Evolutionary conservation across 92 coral and sea anemone species (phyloP).

Genomic region (Epizoanthus stellaris): DNA sequence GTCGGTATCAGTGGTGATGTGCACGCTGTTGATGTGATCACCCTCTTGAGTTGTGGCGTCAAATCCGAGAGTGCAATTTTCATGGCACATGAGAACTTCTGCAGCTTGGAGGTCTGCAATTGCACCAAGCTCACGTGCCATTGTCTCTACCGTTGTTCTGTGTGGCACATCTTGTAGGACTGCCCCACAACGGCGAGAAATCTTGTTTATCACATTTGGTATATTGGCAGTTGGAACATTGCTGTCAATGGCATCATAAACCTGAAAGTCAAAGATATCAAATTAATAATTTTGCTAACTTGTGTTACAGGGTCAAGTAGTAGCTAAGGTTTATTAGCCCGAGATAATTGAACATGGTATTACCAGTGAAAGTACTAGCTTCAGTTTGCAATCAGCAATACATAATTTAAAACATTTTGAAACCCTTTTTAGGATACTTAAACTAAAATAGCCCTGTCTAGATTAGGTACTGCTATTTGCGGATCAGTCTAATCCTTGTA

Average conservation of each 20-base stretch:
- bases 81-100: not conserved
- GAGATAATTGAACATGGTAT: not conserved
- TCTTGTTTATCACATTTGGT: not conserved
- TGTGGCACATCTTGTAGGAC: not conserved
- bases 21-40: not conserved
- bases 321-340: not conserved
- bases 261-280: not conserved
- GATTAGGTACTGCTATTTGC: not conserved
- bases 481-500: no score
- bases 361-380: no score
- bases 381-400: no score
- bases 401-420: no score
- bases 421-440: not conserved
- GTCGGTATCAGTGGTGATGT: conserved; percentile 4
- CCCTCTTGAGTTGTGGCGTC: not conserved
- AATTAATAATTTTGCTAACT: not conserved
- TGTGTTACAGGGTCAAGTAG: not conserved
- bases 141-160: not conserved
- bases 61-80: not conserved
- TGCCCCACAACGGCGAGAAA: not conserved
- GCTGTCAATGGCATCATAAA: conserved; percentile 23
- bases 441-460: not conserved
- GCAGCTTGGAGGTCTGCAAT: conserved; percentile 24
- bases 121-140: not conserved
- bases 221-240: conserved; percentile 10